Evolutionary conservation across 2,888 invertebrate species (phyloP), one percentile per base, ranked within the genome.

Genomic region (Eilema depressum): DNA sequence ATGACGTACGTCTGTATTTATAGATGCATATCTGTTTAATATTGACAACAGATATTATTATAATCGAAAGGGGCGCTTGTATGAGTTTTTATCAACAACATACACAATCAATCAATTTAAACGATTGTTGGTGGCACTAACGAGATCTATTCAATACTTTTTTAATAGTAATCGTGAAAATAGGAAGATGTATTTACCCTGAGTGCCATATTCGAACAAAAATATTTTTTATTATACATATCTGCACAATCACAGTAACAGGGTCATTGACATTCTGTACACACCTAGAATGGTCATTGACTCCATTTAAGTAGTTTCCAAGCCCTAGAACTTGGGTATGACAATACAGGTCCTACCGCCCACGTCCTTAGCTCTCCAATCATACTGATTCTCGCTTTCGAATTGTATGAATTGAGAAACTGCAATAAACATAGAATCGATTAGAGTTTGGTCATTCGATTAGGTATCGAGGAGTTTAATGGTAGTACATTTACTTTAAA

Each of bases 331-430:
- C 85, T 83, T 86, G 77, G 76, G 80, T 76, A 79, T 79, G 73
- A 85, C 86, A 86, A 85, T 86, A 85, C 86, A 86, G 83, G 85
- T 83, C 85, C 73, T 53, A n/a, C 75, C 86, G 83, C 89, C 90
- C 87, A 88, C 89, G 82, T 79, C 64, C 72, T 76, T 85, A 74
- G 83, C 84, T 86, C 86, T 87, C 85, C 83, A 83, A 79, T 83
- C 85, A 85, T 82, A 75, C 78, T 80, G 82, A 85, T 86, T 86
- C 87, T 80, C 78, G 84, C 89, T 91, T 89, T 90, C 89, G 83
- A 90, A 86, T 86, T 83, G 85, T 85, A 83, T 83, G 85, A 85
- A 88, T 87, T 77, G 82, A 82, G 77, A 83, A 85, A 83, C 77
- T 78, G 83, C 85, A 83, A 85, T 87, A 89, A 89, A 89, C 83